phyloP scores from a whole-genome alignment of 2,113 vertebrate species.

The Bettongia penicillata region DNA sequence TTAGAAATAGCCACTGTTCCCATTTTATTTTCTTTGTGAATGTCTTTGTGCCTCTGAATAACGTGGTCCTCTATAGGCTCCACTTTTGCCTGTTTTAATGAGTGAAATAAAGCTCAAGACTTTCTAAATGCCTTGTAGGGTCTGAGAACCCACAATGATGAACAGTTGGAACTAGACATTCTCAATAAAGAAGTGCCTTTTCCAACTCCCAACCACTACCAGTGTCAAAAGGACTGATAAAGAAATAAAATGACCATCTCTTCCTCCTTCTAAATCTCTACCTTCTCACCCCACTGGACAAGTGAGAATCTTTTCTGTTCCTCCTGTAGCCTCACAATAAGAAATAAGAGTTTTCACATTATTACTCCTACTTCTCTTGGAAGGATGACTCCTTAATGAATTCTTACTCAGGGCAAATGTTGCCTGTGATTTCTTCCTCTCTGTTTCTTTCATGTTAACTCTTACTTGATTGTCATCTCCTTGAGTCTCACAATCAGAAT shows the following conservation, averaged over 20 bases:
- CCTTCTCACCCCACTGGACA: neutral
- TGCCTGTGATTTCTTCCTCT: constrained; percentile 36
- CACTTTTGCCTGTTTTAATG: neutral
- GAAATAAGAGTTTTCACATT: neutral
- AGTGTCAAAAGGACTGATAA: neutral
- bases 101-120: neutral
- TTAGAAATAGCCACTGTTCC: constrained; percentile 10
- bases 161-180: neutral
- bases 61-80: neutral
- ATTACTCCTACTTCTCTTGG: neutral
- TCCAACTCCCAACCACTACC: constrained; percentile 15
- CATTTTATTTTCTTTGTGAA: constrained; percentile 13
- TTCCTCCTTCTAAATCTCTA: neutral
- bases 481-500: neutral
- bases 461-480: constrained; percentile 22
- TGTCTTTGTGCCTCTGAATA: neutral
- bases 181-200: constrained; percentile 24
- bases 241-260: constrained; percentile 9
- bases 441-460: neutral
- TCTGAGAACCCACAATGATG: neutral
- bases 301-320: neutral
- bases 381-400: constrained; percentile 5
- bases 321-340: neutral
- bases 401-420: neutral
- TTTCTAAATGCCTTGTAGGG: neutral